Evolutionary conservation across 2,888 invertebrate genomes (phyloP).

Genomic region (Dynastes grantii): DNA sequence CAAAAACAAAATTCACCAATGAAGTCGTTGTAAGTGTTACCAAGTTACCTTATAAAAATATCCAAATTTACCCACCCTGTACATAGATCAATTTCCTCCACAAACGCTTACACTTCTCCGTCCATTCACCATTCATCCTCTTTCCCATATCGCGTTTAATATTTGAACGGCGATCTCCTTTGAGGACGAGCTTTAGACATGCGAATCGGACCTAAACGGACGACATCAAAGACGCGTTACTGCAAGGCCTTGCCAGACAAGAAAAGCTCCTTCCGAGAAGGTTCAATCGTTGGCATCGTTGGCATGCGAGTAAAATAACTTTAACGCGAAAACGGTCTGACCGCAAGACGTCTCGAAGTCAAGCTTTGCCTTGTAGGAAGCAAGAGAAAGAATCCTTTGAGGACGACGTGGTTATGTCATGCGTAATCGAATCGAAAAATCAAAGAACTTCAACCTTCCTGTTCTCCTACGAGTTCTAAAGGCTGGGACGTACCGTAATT

Average conservation of each 20-base stretch:
- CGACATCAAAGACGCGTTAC: slow-evolving; percentile 8
- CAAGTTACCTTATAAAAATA: too few species aligned
- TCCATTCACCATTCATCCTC: not conserved
- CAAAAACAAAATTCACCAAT: too few species aligned
- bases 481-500: too few species aligned
- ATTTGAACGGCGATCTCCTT: not conserved
- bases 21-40: too few species aligned
- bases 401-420: not conserved
- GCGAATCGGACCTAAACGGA: too few species aligned
- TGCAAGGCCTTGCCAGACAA: not conserved
- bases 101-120: not conserved
- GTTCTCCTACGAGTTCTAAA: not conserved
- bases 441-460: not conserved
- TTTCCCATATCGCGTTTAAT: slow-evolving; percentile 3
- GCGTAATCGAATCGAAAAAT: slow-evolving; percentile 5
- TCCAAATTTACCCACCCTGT: too few species aligned
- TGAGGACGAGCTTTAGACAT: not conserved
- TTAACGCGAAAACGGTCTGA: slow-evolving; percentile 1
- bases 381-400: slow-evolving; percentile 1
- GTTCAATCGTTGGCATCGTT: not conserved
- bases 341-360: slow-evolving; percentile 15
- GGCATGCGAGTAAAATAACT: slow-evolving; percentile 35
- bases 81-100: too few species aligned
- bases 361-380: not conserved
- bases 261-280: not conserved